Conservation (phyloP, 2,888 invertebrate species). For the Trichopria drosophilae region DNA sequence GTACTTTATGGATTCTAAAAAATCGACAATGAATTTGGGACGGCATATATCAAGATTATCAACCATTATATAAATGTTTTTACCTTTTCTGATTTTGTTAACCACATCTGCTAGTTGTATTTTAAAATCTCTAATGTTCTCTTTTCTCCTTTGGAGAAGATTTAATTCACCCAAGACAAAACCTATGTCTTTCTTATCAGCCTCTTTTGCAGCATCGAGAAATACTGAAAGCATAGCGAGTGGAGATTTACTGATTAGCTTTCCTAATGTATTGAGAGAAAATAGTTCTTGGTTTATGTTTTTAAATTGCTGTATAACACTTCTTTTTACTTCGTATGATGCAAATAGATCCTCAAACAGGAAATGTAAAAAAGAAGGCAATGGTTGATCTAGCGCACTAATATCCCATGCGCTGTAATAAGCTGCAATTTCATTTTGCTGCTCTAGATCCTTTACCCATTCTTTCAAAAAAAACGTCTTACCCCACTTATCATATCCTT, state of each 20-base stretch:
- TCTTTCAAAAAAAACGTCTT: slow-evolving; percentile 19
- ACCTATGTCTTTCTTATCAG: slow-evolving; percentile 17
- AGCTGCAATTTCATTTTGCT: slow-evolving; percentile 22
- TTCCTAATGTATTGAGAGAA: slow-evolving; percentile 20
- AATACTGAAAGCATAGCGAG: slow-evolving; percentile 19
- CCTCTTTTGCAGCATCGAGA: slow-evolving; percentile 17
- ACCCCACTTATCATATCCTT: slow-evolving; percentile 19
- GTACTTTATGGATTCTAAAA: slow-evolving; percentile 18
- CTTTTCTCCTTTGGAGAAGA: slow-evolving; percentile 15
- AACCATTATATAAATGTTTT: slow-evolving; percentile 20
- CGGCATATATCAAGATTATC: slow-evolving; percentile 19
- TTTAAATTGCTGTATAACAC: slow-evolving; percentile 19
- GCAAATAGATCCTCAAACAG: slow-evolving; percentile 21
- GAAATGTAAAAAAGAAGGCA: slow-evolving; percentile 20
- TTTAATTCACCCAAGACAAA: slow-evolving; percentile 12
- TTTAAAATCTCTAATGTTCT: slow-evolving; percentile 13
- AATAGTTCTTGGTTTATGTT: slow-evolving; percentile 20
- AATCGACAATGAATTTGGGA: slow-evolving; percentile 16
- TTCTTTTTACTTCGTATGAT: slow-evolving; percentile 21
- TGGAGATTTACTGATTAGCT: slow-evolving; percentile 21
- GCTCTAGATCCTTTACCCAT: slow-evolving; percentile 17
- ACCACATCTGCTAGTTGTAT: slow-evolving; percentile 12
- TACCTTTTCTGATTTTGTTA: slow-evolving; percentile 17
- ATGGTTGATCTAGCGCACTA: slow-evolving; percentile 15
- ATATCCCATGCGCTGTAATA: slow-evolving; percentile 18